Evolutionary conservation across 2,113 vertebrate species (phyloP), one percentile per base, ranked within the genome.

Genomic region (Bubo bubo): DNA sequence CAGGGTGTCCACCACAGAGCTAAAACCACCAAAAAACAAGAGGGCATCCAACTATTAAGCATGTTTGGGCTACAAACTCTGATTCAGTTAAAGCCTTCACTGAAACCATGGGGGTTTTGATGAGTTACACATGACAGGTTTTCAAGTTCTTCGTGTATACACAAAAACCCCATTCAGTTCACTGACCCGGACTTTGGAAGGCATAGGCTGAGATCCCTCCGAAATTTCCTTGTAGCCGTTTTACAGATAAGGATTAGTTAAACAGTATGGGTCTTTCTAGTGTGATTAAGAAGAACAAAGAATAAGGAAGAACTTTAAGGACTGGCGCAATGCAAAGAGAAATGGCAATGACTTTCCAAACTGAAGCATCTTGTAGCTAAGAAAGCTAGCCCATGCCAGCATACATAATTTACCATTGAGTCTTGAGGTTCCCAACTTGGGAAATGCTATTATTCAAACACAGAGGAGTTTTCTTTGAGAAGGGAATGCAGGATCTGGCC

Each of bases 261-360:
- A 75, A 96, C 70, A 82, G 27, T 14, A 34, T 2, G 13, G 6
- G 26, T 30, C 81, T 72, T 79, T 75, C 79, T 59, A 26, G 28
- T n/a, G 30, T 32, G 47, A 68, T 34, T 32, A 49, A 68, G 81
- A 71, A 76, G 45, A 79, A 41, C 27, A 87, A 59, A 72, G 60
- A 91, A 66, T n/a, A 86, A 74, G 83, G 92, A 91, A 92, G 59
- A 81, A 75, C 68, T 79, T 74, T 45, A 84, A 85, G 56, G 88
- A 64, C 37, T 41, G 49, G 53, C 53, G 72, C 30, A 68, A 45
- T 22, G 55, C 41, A 80, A 87, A 60, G 49, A 71, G 72, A 83
- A 93, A 82, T 68, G 66, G 58, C 53, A 68, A 15, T 28, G 37
- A 43, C 24, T 93, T 60, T 79, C 43, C 77, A 91, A 76, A 91